Evolutionary conservation across 1,140 invertebrate species (phyloP), one percentile per base, ranked within the genome.

Genomic region (Macrostomum lignano): DNA sequence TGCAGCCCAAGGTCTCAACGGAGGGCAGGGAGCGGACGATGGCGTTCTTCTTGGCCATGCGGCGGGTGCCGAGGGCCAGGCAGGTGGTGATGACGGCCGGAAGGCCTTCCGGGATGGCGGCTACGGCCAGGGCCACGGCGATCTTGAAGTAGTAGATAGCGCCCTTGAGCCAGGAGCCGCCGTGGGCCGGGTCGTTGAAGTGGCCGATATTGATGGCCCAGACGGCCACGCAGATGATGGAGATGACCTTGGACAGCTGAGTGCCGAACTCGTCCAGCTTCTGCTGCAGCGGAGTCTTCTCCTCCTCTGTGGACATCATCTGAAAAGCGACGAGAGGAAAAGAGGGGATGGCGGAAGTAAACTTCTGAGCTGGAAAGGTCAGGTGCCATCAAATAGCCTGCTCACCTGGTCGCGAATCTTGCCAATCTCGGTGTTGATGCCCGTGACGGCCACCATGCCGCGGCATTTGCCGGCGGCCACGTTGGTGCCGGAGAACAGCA

Each of bases 131-230:
- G 9, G 91, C 91, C 17, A 98, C 88, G 48, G 91, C 91, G 52
- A 98, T 98, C 62, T 98, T 98, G 72, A 98, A 98, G 53, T 98
- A 98, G 61, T 98, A 98, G 46, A 98, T 86, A 45, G 91, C 91
- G 43, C 91, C 91, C 65, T n/a, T 96, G 52, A 98, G 75, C 91
- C 91, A 98, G 36, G 86, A 94, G 41, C 91, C 91, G 53, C 91
- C 91, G 58, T 98, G 91, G 47, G 86, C 84, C 29, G 91, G 91
- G n/a, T 24, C 23, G n/a, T 24, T 24, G 63, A 98, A 96, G 60
- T 98, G 88, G 36, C 86, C 88, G 59, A 98, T 98, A 64, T 98
- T 98, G 60, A 98, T 98, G 40, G 88, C 88, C 91, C 91, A 98
- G 9, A 98, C 91, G 62, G 88, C 88, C 40, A 98, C 78, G 62